phyloP scores from a whole-genome alignment of 1,140 invertebrate genomes.

The Chymomyza costata region DNA sequence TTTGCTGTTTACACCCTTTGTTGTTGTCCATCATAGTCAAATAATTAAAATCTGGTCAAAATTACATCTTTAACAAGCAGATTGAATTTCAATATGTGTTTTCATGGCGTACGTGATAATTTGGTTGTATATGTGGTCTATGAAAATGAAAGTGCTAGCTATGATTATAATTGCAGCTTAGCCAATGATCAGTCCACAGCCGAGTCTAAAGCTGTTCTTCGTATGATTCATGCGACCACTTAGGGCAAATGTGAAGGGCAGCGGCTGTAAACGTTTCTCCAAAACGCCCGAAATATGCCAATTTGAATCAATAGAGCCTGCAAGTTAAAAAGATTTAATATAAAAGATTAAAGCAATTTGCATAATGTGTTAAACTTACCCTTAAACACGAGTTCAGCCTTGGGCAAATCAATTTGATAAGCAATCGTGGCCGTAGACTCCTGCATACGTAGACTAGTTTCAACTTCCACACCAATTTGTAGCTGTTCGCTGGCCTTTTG shows the following conservation, averaged over 20 bases:
- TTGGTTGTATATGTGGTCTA: too few relatives aligned
- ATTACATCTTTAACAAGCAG: too few relatives aligned
- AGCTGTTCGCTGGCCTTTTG: slow-evolving; percentile 95
- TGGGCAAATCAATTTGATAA: slow-evolving; percentile 97
- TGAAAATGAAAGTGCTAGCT: too few relatives aligned
- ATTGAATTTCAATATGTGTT: too few relatives aligned
- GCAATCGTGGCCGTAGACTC: slow-evolving; percentile 95
- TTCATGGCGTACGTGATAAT: too few relatives aligned
- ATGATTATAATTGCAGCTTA: slow-evolving; percentile 78
- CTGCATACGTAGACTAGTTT: slow-evolving; percentile 89
- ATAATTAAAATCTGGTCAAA: too few relatives aligned
- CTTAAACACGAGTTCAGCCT: slow-evolving; percentile 95
- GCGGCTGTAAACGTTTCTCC: slow-evolving; percentile 93
- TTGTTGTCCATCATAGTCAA: too few relatives aligned
- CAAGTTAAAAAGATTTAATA: slow-evolving; percentile 71
- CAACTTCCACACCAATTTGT: slow-evolving; percentile 89
- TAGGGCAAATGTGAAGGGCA: slow-evolving; percentile 95
- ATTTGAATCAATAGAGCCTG: slow-evolving; percentile 94
- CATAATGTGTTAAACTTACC: slow-evolving; percentile 78
- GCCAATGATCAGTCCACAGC: slow-evolving; percentile 91
- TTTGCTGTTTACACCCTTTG: too few relatives aligned
- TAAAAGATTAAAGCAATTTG: slow-evolving; percentile 3
- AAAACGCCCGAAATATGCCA: slow-evolving; percentile 95
- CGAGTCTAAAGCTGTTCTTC: slow-evolving; percentile 91
- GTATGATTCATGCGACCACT: slow-evolving; percentile 95